Conservation (phyloP, 2,888 invertebrate genomes). For the Hydrotaea cyrtoneurina region DNA sequence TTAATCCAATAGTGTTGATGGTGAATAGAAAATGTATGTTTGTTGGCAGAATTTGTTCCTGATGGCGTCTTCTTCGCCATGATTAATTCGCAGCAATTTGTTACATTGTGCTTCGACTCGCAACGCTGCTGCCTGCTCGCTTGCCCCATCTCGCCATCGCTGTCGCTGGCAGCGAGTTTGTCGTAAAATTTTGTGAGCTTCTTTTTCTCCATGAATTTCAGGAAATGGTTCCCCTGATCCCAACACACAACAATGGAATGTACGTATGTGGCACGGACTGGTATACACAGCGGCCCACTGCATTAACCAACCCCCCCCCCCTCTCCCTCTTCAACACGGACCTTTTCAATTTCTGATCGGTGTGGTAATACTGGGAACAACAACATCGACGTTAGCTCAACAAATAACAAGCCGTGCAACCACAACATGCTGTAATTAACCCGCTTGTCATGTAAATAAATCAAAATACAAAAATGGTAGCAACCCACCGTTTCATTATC, state of each 20-base stretch:
- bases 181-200: conserved; percentile 48
- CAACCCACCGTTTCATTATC: conserved; percentile 69
- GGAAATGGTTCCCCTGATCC: conserved; percentile 30
- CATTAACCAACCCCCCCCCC: no score
- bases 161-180: conserved; percentile 50
- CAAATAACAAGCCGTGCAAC: conserved; percentile 67
- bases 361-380: conserved; percentile 48
- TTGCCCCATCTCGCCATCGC: conserved; percentile 12
- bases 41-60: conserved; percentile 55
- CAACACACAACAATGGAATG: conserved; percentile 15
- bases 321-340: not conserved
- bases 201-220: not conserved
- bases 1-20: conserved; percentile 48
- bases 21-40: conserved; percentile 61
- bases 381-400: conserved; percentile 31
- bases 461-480: conserved; percentile 64
- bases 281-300: no score
- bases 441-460: conserved; percentile 71
- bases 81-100: conserved; percentile 67
- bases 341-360: conserved; percentile 59
- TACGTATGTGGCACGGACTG: not conserved
- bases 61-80: conserved; percentile 49
- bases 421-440: conserved; percentile 71
- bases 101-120: conserved; percentile 37
- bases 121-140: not conserved